A percentile compares a stretch with the other conserved stretches of the same genome.
phyloP scores from a whole-genome alignment of 2,113 vertebrate species.

The Pseudorasbora parva region DNA sequence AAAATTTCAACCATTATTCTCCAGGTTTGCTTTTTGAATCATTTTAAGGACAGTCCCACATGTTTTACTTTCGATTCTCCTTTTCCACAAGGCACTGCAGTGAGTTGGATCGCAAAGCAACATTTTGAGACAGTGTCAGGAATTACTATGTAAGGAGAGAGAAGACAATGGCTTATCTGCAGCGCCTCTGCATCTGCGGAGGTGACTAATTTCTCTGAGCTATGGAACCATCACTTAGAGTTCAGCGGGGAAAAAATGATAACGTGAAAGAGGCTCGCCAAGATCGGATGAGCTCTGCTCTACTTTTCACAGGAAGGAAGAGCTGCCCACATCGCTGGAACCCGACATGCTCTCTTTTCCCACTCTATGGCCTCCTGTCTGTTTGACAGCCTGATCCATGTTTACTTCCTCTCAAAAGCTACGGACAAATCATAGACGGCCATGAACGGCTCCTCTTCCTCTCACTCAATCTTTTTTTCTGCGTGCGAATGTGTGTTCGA shows the following conservation, averaged over 20 bases:
- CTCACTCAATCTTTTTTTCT: conserved; percentile 59
- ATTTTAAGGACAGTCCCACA: not conserved
- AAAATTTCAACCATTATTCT: not conserved
- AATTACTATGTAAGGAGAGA: conserved; percentile 65
- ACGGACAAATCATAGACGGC: conserved; percentile 65
- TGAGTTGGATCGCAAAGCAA: conserved; percentile 44
- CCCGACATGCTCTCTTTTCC: conserved; percentile 27
- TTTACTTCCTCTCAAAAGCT: conserved; percentile 64
- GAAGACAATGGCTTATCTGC: conserved; percentile 57
- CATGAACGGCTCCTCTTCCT: conserved; percentile 55
- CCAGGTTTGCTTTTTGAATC: not conserved
- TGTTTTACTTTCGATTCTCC: not conserved
- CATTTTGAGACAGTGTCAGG: conserved; percentile 65
- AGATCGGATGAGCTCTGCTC: conserved; percentile 44
- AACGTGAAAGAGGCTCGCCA: conserved; percentile 38
- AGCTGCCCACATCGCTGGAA: conserved; percentile 47
- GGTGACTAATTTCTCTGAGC: conserved; percentile 78
- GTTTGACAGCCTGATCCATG: conserved; percentile 66
- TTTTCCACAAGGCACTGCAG: not conserved
- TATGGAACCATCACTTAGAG: conserved; percentile 63
- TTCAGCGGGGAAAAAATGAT: conserved; percentile 52
- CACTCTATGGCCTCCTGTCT: conserved; percentile 40
- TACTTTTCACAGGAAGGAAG: conserved; percentile 47
- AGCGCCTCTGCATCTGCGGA: conserved; percentile 43
- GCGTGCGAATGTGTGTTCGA: conserved; percentile 9